phyloP scores from a whole-genome alignment of 2,113 vertebrate genomes.

The Ifrita kowaldi region DNA sequence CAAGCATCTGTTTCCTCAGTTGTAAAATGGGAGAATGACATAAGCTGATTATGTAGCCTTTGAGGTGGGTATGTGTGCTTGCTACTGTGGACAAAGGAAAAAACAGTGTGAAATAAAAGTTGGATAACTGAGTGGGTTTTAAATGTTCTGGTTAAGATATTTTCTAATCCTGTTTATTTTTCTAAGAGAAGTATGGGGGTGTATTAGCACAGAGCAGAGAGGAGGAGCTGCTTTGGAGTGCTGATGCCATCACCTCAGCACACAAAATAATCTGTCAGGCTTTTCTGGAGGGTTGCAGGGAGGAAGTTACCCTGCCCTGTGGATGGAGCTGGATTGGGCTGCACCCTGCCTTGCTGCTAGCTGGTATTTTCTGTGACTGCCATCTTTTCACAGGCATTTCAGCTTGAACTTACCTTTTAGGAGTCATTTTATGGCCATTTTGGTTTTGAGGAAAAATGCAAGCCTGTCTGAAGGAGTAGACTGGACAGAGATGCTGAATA shows the following conservation, averaged over 20 bases:
- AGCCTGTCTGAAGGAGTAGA: neutral
- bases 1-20: constrained; percentile 60
- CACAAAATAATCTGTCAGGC: neutral
- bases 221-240: constrained; percentile 17
- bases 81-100: constrained; percentile 33
- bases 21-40: constrained; percentile 53
- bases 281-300: neutral
- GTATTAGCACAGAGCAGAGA: neutral
- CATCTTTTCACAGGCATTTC: neutral
- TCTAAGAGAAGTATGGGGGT: neutral
- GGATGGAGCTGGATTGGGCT: neutral
- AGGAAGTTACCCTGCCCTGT: neutral
- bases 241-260: neutral
- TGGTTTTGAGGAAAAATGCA: neutral
- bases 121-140: neutral
- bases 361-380: neutral
- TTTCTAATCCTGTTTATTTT: constrained; percentile 39
- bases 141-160: constrained; percentile 10
- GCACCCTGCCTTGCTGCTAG: neutral
- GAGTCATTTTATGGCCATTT: neutral
- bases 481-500: neutral
- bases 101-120: neutral
- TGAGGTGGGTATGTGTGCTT: constrained; percentile 16
- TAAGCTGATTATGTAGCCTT: constrained; percentile 47
- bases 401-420: neutral